phyloP scores from a whole-genome alignment of 2,113 vertebrate species.

The Salvator merianae region DNA sequence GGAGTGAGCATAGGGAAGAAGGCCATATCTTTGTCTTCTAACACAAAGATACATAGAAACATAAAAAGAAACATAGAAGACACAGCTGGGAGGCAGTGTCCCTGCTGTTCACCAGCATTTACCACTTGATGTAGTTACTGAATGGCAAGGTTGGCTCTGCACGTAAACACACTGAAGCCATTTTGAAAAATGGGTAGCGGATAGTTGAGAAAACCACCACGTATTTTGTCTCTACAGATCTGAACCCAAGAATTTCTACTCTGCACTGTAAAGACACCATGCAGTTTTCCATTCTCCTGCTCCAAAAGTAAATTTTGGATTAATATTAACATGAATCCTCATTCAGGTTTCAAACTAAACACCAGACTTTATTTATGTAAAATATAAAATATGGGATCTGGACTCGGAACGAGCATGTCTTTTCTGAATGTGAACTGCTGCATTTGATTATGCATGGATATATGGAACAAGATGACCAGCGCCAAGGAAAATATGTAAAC shows the following conservation, averaged over 20 bases:
- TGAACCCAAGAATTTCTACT: not conserved
- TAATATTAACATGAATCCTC: conserved; percentile 14
- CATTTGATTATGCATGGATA: conserved; percentile 18
- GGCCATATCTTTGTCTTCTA: no score
- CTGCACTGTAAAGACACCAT: not conserved
- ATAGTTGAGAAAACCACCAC: not conserved
- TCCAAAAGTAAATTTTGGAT: conserved; percentile 10
- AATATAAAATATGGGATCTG: conserved; percentile 22
- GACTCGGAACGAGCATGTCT: not conserved
- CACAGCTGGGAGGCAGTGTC: not conserved
- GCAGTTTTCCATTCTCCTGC: conserved; percentile 13
- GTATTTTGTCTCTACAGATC: not conserved
- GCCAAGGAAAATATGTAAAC: conserved; percentile 36
- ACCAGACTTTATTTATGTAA: conserved; percentile 7
- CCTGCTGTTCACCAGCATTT: not conserved
- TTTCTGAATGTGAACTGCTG: conserved; percentile 14
- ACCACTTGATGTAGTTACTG: no score
- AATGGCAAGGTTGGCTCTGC: no score
- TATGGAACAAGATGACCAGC: not conserved
- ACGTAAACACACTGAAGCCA: no score
- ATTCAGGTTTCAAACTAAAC: not conserved
- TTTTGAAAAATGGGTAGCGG: not conserved
- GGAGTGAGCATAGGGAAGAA: no score
- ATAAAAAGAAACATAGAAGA: no score
- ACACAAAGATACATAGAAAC: no score